Evolutionary conservation across 2,888 invertebrate genomes (phyloP), one percentile per base, ranked within the genome.

Genomic region (Chrysotoxum bicinctum): DNA sequence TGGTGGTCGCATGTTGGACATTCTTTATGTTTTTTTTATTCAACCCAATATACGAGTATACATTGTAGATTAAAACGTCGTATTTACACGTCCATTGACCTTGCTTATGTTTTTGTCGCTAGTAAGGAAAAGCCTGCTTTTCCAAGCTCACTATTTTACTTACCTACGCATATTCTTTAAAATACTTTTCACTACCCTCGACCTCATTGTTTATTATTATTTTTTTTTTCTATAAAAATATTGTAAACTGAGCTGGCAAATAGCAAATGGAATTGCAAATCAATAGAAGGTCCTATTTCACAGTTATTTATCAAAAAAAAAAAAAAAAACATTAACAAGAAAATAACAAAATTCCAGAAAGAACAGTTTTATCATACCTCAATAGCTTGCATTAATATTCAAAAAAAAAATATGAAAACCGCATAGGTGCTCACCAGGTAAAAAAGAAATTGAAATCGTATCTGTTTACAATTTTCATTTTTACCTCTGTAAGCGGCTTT

Each of bases 401-500:
- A 45, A 19, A 45, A 19, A 14, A 26, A 50, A 23, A n/a, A 23
- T 2, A 23, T 7, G 12, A 62, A 68, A 62, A 69, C 14, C 14
- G 4, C 3, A 12, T 54, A 40, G 26, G 26, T 54, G 26, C 23
- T 26, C 50, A n/a, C n/a, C n/a, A 37, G 58, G 50, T 50, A 58
- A 21, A 23, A 14, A 37, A 37, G 7, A 69, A 43, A 56, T 30
- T 54, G 23, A 56, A 69, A 69, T 52, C n/a, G 30, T 69, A 69
- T 69, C 26, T 69, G 14, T 81, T 76, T 75, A 64, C 56, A 81
- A 81, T 70, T 70, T 75, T 43, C 5, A 48, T 54, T 69, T 45
- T 23, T 40, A 64, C 62, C 64, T 23, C 14, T 81, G 75, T 70
- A 76, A 81, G 76, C 70, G 69, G 76, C 76, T 81, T 74, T 81